Percentiles rank a stretch among this genome's conserved stretches.
Evolutionary conservation across 2,797 vertebrate species (phyloP).

Genomic region (Propithecus deckenii): DNA sequence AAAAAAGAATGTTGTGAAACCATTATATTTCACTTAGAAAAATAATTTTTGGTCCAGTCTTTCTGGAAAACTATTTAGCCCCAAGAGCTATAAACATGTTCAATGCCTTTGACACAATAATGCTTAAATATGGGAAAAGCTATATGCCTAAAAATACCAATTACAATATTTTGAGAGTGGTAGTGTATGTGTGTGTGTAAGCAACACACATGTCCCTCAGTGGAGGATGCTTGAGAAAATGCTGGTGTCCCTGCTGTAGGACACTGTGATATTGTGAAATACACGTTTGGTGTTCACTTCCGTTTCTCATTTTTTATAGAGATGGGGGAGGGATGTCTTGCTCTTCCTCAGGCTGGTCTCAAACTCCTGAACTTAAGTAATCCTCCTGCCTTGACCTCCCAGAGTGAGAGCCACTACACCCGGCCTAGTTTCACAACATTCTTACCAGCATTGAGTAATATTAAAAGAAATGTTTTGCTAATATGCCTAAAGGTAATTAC

Average conservation of each 20-base stretch:
- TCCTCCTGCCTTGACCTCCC: not conserved
- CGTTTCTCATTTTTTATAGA: not conserved
- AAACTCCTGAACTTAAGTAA: not conserved
- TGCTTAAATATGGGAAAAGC: not conserved
- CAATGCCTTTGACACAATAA: not conserved
- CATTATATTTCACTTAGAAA: not conserved
- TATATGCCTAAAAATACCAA: not conserved
- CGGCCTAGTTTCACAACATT: not conserved
- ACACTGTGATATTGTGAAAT: not conserved
- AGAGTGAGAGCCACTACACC: not conserved
- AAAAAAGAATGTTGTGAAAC: not conserved
- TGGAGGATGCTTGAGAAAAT: not conserved
- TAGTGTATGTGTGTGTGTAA: not conserved
- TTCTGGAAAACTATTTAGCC: not conserved
- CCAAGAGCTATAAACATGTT: not conserved
- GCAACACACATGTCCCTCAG: not conserved
- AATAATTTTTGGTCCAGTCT: not conserved
- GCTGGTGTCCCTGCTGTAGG: not conserved
- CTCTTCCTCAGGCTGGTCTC: not conserved
- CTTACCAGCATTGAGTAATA: not conserved
- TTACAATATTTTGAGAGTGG: not conserved
- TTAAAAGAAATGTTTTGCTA: not conserved
- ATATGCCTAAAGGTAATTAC: not conserved
- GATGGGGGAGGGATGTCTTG: too few relatives aligned
- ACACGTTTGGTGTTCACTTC: not conserved